phyloP scores from a whole-genome alignment of 1,140 invertebrate species.

The Luehdorfia chinensis region DNA sequence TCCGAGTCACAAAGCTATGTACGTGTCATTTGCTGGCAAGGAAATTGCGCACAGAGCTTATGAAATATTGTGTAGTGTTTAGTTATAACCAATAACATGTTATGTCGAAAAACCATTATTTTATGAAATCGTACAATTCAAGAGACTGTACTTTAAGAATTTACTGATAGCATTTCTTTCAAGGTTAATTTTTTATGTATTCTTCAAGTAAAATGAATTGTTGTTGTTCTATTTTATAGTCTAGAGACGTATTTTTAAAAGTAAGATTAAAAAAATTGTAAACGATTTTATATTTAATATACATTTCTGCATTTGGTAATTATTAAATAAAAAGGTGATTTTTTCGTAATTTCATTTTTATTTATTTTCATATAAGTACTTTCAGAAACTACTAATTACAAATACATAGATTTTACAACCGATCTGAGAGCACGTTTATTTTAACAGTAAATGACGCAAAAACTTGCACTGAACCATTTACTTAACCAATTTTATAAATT shows the following conservation, averaged over 20 bases:
- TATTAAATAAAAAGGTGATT: constrained; percentile 1
- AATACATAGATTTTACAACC: no score
- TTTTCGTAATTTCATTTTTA: background rate
- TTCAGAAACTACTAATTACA: no score
- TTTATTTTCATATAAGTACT: constrained; percentile 1
- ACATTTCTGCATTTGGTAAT: background rate
- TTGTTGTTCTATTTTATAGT: background rate
- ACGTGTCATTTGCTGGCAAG: constrained; percentile 83
- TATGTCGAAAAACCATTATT: background rate
- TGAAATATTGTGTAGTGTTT: constrained; percentile 74
- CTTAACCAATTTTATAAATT: no score
- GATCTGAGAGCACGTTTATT: no score
- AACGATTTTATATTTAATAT: constrained; percentile 1
- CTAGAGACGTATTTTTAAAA: background rate
- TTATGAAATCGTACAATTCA: background rate
- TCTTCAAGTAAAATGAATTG: background rate
- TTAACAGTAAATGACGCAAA: no score
- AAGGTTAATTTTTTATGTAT: background rate
- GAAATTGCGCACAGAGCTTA: constrained; percentile 80
- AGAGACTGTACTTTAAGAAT: constrained; percentile 1
- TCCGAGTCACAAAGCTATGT: constrained; percentile 82
- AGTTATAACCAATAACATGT: constrained; percentile 23
- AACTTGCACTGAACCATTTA: no score
- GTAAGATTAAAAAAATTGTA: background rate
- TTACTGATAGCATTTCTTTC: background rate